These are phyloP conservation scores for Metellina segmentata DNA, from an alignment of 2,888 invertebrate genomes.

Conservation along the genomic window DNA sequence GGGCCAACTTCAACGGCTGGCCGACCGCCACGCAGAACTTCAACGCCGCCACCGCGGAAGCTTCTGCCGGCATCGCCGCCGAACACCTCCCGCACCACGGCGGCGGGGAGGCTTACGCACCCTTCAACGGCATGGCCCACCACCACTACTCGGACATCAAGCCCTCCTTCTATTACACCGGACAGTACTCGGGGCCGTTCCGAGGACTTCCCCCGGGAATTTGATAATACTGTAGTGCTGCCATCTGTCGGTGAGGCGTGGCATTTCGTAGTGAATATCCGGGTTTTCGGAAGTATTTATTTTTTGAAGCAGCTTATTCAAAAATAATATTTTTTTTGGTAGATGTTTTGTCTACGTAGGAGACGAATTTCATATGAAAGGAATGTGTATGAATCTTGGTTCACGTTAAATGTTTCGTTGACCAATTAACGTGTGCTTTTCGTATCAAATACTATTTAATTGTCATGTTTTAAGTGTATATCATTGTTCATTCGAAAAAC, in stretches of 20 bases:
- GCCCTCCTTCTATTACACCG: slow-evolving; percentile 78
- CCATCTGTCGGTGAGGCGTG: background rate
- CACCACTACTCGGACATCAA: slow-evolving; percentile 77
- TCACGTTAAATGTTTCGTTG: too few relatives aligned
- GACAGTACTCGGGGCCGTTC: slow-evolving; percentile 77
- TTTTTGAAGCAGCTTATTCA: background rate
- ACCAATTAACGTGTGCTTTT: too few relatives aligned
- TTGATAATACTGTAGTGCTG: slow-evolving; percentile 1
- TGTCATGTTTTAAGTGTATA: too few relatives aligned
- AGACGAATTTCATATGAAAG: too few relatives aligned
- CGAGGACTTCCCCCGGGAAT: slow-evolving; percentile 19
- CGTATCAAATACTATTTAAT: too few relatives aligned
- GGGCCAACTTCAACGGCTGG: slow-evolving; percentile 67
- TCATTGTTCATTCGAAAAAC: too few relatives aligned
- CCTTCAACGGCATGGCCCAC: slow-evolving; percentile 77
- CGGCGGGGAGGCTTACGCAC: slow-evolving; percentile 73
- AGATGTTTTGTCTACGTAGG: background rate
- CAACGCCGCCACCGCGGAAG: slow-evolving; percentile 18
- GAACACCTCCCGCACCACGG: slow-evolving; percentile 67
- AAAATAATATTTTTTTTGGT: background rate
- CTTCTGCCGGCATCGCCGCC: slow-evolving; percentile 45
- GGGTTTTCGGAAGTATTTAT: background rate
- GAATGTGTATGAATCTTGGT: too few relatives aligned
- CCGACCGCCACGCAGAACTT: slow-evolving; percentile 48
- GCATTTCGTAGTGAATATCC: background rate